Conservation (phyloP, 1,140 invertebrate species). For the Leptinotarsa defecta region DNA sequence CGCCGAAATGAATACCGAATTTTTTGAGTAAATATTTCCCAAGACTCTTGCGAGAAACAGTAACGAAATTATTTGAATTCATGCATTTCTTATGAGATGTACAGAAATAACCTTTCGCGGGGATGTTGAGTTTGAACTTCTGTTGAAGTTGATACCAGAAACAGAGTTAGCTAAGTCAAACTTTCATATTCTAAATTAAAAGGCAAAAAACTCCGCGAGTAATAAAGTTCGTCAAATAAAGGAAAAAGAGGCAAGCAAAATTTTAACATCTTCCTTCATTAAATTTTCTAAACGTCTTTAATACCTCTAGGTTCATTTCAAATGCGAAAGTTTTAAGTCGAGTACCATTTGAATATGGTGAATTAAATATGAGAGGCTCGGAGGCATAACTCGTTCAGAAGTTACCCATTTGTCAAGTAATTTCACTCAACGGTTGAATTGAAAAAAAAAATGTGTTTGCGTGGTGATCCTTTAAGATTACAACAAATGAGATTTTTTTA, state of each 20-base stretch:
- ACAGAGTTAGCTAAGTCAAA: neutral
- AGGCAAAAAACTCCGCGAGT: neutral
- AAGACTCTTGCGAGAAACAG: too few relatives aligned
- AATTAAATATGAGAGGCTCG: neutral
- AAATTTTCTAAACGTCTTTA: neutral
- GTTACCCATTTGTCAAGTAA: neutral
- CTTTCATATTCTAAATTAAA: neutral
- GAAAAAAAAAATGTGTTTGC: too few relatives aligned
- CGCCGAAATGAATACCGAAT: too few relatives aligned
- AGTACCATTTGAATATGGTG: neutral
- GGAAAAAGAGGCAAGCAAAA: neutral
- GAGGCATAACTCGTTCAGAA: neutral
- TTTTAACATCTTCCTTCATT: constrained; percentile 1
- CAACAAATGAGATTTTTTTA: too few relatives aligned
- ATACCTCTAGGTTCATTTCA: neutral
- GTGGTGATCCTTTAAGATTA: too few relatives aligned
- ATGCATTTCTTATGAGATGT: neutral
- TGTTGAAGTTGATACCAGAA: neutral
- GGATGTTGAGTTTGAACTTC: neutral
- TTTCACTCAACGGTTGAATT: neutral
- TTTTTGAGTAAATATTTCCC: too few relatives aligned
- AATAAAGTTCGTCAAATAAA: constrained; percentile 3
- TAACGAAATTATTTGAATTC: neutral
- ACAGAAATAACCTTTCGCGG: neutral
- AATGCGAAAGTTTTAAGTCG: neutral